Base-by-base conservation (phyloP, 2,888 invertebrate genomes). In the Lycaena phlaeas region DNA sequence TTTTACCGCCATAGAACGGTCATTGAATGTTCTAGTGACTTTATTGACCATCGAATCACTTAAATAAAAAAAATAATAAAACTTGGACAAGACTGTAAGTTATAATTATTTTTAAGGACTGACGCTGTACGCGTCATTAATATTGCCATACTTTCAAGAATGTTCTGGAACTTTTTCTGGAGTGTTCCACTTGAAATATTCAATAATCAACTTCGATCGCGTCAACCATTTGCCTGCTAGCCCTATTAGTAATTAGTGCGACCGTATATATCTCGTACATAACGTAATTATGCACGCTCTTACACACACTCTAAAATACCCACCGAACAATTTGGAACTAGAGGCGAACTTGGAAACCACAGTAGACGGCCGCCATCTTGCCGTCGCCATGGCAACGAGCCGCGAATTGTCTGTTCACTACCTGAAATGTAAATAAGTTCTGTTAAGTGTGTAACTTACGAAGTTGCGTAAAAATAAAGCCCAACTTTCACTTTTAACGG, bases 271-370 rank as follows among this genome's bases (percentile, higher is more conserved):
- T 64, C 68, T 59, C 55, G 66, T 74, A 78, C 59, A 81, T 77
- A 76, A 79, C 65, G 70, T 81, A 78, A 82, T 82, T 76, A 79
- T 77, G 73, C 76, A 76, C 71, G 64, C 64, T 68, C 66, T 64
- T 74, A 74, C 73, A 73, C 71, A 73, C 68, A 63, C 70, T 73
- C 79, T 76, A 71, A 73, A 79, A 77, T 72, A 78, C 75, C n/a
- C n/a, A n/a, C 64, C 64, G 56, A 79, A 82, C 81, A 82, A 82
- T 84, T 81, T 81, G 77, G 78, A 78, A 79, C 78, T 79, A 74
- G 74, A 75, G 64, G 64, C 72, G 67, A 77, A 82, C 71, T 78
- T 81, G 68, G 71, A 64, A 77, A 81, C 81, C 81, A 27, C 79
- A 76, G 70, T 70, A 77, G 77, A 72, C 78, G 71, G 53, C 73